Evolutionary conservation across 2,888 invertebrate genomes (phyloP).

Genomic region (Leptinotarsa rubiginosa): DNA sequence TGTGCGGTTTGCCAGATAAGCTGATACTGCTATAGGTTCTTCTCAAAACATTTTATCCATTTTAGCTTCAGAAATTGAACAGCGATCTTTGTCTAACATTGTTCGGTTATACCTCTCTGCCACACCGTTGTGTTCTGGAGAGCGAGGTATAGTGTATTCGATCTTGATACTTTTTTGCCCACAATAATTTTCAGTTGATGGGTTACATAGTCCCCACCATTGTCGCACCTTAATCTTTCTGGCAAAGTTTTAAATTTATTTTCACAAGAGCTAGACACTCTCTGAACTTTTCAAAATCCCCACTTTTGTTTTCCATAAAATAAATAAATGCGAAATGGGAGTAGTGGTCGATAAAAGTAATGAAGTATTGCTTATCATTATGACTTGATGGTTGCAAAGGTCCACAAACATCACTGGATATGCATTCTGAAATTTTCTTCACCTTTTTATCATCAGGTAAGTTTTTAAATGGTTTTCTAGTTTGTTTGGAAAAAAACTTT

Average conservation of each 20-base stretch:
- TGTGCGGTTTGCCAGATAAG: not conserved
- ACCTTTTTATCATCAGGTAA: no score
- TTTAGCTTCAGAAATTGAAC: not conserved
- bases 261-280: slow-evolving; percentile 28
- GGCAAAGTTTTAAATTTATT: slow-evolving; percentile 15
- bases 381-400: no score
- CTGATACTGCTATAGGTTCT: not conserved
- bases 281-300: slow-evolving; percentile 32
- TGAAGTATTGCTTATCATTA: no score
- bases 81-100: slow-evolving; percentile 6
- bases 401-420: no score
- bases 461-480: no score
- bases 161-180: not conserved
- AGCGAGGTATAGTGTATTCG: not conserved
- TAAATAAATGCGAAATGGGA: slow-evolving; percentile 26
- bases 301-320: slow-evolving; percentile 24
- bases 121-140: slow-evolving; percentile 10
- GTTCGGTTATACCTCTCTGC: slow-evolving; percentile 9
- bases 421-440: no score
- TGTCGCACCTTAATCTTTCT: slow-evolving; percentile 28
- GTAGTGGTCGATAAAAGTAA: no score
- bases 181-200: slow-evolving; percentile 19
- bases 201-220: slow-evolving; percentile 29
- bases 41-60: not conserved
- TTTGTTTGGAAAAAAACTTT: no score